Conservation (phyloP, 2,888 invertebrate genomes). For the Dastarcus helophoroides region DNA sequence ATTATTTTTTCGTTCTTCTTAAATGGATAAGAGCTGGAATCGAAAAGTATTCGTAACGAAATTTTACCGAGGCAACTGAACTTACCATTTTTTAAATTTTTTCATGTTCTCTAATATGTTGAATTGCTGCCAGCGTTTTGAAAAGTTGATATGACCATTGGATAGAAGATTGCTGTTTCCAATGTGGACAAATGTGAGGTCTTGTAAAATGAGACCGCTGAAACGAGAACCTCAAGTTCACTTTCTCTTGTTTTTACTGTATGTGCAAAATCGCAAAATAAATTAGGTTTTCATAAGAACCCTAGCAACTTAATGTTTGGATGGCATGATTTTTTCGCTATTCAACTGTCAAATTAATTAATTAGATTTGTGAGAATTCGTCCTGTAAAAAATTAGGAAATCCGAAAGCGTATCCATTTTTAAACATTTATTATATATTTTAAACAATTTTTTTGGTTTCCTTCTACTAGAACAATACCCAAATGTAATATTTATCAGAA, state of each 20-base stretch:
- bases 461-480: too few species aligned
- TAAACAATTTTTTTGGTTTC: too few species aligned
- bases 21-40: slow-evolving; percentile 76
- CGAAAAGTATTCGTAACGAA: slow-evolving; percentile 12
- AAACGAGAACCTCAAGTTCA: slow-evolving; percentile 15
- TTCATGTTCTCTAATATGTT: slow-evolving; percentile 98
- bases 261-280: background rate
- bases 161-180: slow-evolving; percentile 86
- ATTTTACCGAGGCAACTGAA: slow-evolving; percentile 17
- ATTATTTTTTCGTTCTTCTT: slow-evolving; percentile 90
- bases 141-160: slow-evolving; percentile 86
- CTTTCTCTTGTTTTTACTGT: background rate
- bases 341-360: too few species aligned
- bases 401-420: too few species aligned
- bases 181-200: slow-evolving; percentile 96
- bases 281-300: background rate
- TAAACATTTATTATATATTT: too few species aligned
- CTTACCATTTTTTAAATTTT: slow-evolving; percentile 91
- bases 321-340: too few species aligned
- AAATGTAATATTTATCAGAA: too few species aligned
- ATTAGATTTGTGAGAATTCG: too few species aligned
- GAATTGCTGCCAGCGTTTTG: slow-evolving; percentile 97
- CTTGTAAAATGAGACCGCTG: slow-evolving; percentile 95
- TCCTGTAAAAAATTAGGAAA: too few species aligned
- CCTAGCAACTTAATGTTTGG: too few species aligned